Percentiles rank a stretch among this genome's conserved stretches.
Conservation (phyloP, 2,113 vertebrate species). For the Crotophaga sulcirostris region DNA sequence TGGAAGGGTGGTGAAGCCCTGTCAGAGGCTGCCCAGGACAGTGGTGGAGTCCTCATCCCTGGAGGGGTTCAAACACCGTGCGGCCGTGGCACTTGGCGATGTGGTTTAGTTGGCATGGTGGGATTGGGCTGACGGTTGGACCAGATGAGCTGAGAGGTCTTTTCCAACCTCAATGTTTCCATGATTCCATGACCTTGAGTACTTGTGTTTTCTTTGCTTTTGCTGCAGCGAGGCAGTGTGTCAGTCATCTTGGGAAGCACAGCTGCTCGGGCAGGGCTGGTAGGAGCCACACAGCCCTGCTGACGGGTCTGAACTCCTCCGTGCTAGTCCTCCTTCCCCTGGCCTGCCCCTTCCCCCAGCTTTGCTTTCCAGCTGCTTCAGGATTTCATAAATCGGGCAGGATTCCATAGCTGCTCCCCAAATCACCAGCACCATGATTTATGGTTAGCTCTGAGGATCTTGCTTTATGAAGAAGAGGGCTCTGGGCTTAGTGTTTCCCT, state of each 20-base stretch:
- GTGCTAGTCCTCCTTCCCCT: not conserved
- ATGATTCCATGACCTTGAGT: not conserved
- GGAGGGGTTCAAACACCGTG: too few species aligned
- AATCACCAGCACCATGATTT: not conserved
- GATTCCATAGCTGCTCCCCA: not conserved
- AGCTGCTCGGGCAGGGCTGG: not conserved
- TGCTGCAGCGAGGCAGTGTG: accelerated
- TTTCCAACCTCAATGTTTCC: too few species aligned
- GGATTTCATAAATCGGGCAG: not conserved
- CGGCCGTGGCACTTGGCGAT: too few species aligned
- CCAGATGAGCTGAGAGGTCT: too few species aligned
- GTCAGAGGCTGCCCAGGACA: too few species aligned
- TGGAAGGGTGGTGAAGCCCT: too few species aligned
- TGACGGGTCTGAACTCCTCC: not conserved
- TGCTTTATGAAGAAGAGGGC: not conserved
- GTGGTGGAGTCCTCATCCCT: too few species aligned
- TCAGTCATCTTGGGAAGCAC: not conserved
- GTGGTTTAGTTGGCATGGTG: too few species aligned
- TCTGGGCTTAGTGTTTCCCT: not conserved
- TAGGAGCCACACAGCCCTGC: not conserved
- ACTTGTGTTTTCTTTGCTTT: not conserved
- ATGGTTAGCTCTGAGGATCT: not conserved
- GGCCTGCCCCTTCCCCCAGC: not conserved
- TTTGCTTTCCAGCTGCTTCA: not conserved
- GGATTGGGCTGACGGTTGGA: too few species aligned